phyloP scores from a whole-genome alignment of 2,888 invertebrate genomes.

The Tachystola acroxantha region DNA sequence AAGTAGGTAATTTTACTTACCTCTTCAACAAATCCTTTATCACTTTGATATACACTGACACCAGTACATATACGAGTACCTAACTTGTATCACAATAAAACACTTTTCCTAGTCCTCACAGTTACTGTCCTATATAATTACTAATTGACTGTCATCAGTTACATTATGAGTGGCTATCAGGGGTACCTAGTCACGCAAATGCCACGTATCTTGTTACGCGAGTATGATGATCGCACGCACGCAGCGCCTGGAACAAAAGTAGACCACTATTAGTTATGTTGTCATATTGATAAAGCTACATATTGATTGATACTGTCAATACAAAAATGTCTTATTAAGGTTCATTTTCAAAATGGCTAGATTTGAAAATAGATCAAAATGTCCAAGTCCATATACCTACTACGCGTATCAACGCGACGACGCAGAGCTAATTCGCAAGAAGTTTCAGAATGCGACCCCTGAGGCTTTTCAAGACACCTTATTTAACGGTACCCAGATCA shows the following conservation, averaged over 20 bases:
- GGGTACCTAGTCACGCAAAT: conserved; percentile 52
- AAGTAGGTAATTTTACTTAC: too few relatives aligned
- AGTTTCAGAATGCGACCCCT: too few relatives aligned
- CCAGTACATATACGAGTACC: neutral
- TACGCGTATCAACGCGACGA: too few relatives aligned
- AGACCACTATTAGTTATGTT: neutral
- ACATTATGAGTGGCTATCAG: conserved; percentile 24
- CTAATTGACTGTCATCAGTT: conserved; percentile 40
- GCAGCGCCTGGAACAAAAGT: conserved; percentile 17
- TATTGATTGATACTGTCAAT: too few relatives aligned
- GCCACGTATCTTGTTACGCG: conserved; percentile 35
- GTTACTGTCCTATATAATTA: conserved; percentile 13
- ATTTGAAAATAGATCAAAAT: too few relatives aligned
- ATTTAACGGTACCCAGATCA: too few relatives aligned
- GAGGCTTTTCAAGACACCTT: too few relatives aligned
- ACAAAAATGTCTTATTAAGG: too few relatives aligned
- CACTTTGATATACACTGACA: neutral
- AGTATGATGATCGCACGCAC: conserved; percentile 10
- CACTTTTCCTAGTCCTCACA: conserved; percentile 5
- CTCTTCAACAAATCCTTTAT: neutral
- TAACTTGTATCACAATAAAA: neutral
- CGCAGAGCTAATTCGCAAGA: too few relatives aligned
- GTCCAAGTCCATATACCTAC: too few relatives aligned
- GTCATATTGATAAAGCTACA: neutral
- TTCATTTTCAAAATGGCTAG: too few relatives aligned